Conservation (phyloP, 2,797 vertebrate genomes). For the Parauchenoglanis punctatus region DNA sequence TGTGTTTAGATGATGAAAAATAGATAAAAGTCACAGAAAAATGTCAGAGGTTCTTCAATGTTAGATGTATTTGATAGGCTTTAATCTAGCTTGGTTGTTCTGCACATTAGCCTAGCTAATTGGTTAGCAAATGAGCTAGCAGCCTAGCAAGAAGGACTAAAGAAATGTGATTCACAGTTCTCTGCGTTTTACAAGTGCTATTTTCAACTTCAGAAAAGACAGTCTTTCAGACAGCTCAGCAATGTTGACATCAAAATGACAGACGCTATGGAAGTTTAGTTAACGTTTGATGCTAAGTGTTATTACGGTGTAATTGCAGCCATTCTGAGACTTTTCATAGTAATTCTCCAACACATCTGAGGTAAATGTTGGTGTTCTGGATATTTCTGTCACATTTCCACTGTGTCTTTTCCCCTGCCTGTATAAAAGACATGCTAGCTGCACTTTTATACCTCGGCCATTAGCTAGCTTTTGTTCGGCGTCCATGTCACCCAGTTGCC, state of each 20-base stretch:
- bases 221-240: neutral
- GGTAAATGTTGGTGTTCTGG: neutral
- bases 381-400: neutral
- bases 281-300: neutral
- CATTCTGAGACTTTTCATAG: neutral
- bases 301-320: neutral
- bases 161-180: neutral
- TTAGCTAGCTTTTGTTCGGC: neutral
- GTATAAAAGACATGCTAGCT: neutral
- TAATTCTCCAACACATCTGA: neutral
- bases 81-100: neutral
- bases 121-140: neutral
- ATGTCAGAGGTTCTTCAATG: neutral
- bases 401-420: neutral
- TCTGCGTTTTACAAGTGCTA: neutral
- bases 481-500: conserved; percentile 4
- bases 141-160: neutral
- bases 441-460: neutral
- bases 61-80: neutral
- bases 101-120: neutral
- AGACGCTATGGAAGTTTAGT: neutral
- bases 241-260: neutral
- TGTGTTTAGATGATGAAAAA: too few species aligned
- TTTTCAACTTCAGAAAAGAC: neutral
- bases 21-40: neutral